Evolutionary conservation across 2,113 vertebrate genomes (phyloP).

Genomic region (Sarotherodon lohbergeri): DNA sequence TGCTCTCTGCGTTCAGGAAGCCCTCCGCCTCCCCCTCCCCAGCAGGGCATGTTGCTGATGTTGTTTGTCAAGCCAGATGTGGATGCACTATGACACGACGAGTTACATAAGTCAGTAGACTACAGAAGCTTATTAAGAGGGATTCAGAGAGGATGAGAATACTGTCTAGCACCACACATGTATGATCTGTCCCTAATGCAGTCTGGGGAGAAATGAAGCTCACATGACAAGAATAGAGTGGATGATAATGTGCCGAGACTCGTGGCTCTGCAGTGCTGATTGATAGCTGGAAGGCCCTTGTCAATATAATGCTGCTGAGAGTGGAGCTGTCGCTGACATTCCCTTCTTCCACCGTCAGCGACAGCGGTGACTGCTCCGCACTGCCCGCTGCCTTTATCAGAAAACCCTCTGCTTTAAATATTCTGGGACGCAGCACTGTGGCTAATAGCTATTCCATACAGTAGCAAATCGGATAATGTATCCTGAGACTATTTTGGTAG

Average conservation of each 20-base stretch:
- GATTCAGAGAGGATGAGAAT: constrained; percentile 45
- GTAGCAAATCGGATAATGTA: background rate
- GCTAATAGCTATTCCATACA: background rate
- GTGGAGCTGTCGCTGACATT: constrained; percentile 1
- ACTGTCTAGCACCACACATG: constrained; percentile 23
- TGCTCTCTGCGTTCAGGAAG: background rate
- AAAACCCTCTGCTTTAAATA: background rate
- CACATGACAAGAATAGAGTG: constrained; percentile 31
- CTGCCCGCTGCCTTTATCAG: background rate
- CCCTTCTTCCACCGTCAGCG: background rate
- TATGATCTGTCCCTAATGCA: constrained; percentile 25
- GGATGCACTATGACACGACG: constrained; percentile 40
- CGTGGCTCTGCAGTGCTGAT: constrained; percentile 13
- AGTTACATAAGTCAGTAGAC: constrained; percentile 61
- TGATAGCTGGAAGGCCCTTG: constrained; percentile 44
- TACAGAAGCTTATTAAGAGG: constrained; percentile 43
- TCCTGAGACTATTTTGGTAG: background rate
- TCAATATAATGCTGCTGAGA: constrained; percentile 37
- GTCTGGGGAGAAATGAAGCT: constrained; percentile 9
- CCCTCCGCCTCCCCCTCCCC: background rate
- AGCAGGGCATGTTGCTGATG: constrained; percentile 4
- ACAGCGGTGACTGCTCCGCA: background rate
- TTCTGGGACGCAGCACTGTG: background rate
- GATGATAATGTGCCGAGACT: constrained; percentile 30
- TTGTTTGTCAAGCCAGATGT: constrained; percentile 29